Evolutionary conservation across 2,888 invertebrate genomes (phyloP).

Genomic region (Eristalis pertinax): DNA sequence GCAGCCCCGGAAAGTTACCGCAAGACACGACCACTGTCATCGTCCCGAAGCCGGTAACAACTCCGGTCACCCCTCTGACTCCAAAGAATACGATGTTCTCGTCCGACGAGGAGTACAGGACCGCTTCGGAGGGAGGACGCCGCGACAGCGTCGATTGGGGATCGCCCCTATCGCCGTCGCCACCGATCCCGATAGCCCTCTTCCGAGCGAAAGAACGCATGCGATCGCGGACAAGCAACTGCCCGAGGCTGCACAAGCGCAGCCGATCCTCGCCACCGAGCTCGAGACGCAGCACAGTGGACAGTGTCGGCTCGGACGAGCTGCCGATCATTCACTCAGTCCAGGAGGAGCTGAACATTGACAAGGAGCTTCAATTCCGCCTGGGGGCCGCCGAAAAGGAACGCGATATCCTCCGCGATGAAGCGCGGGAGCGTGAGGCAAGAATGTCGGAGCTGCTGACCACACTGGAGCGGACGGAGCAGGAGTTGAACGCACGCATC

Average conservation of each 20-base stretch:
- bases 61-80: constrained; percentile 84
- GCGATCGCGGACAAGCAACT: constrained; percentile 82
- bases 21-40: constrained; percentile 29
- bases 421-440: constrained; percentile 87
- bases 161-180: constrained; percentile 86
- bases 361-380: constrained; percentile 87
- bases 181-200: constrained; percentile 84
- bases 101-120: constrained; percentile 93
- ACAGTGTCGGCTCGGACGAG: constrained; percentile 85
- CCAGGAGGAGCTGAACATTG: constrained; percentile 79
- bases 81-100: constrained; percentile 89
- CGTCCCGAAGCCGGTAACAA: constrained; percentile 76
- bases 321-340: constrained; percentile 78
- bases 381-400: constrained; percentile 88
- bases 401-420: constrained; percentile 87
- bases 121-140: constrained; percentile 92
- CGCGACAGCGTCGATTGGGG: constrained; percentile 93
- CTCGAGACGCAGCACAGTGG: constrained; percentile 85
- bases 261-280: constrained; percentile 85
- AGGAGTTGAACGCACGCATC: constrained; percentile 87
- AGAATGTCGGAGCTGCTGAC: constrained; percentile 90
- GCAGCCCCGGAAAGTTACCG: constrained; percentile 26
- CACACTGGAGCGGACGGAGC: constrained; percentile 89
- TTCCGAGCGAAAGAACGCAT: constrained; percentile 85
- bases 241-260: constrained; percentile 84